phyloP scores from a whole-genome alignment of 1,140 invertebrate genomes.

The Ptiloglossa arizonensis region DNA sequence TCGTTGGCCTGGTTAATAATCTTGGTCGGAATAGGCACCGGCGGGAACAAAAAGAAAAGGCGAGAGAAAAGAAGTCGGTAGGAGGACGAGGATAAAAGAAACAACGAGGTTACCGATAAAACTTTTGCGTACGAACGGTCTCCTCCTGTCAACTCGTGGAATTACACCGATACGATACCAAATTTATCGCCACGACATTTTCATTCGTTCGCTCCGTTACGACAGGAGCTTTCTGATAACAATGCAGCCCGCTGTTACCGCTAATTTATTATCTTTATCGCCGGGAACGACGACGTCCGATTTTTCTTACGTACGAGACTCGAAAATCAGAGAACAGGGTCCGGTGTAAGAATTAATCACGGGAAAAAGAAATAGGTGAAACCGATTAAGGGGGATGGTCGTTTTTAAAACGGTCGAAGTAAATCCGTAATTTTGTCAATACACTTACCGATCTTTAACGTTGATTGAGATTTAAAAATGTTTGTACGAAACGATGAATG shows the following conservation, averaged over 20 bases:
- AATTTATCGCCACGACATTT: conserved; percentile 1
- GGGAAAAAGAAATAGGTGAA: no score
- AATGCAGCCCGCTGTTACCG: no score
- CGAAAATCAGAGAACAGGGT: background rate
- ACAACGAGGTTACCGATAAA: conserved; percentile 12
- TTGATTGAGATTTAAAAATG: no score
- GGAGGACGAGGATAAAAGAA: conserved; percentile 9
- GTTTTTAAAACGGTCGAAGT: no score
- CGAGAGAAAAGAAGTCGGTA: background rate
- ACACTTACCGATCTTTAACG: no score
- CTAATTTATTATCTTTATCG: conserved; percentile 41
- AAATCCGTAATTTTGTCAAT: no score
- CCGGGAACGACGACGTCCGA: no score
- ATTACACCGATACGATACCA: conserved; percentile 15
- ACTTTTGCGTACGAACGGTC: background rate
- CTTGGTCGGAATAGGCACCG: background rate
- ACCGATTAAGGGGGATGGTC: no score
- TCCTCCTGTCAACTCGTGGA: background rate
- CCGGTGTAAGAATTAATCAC: no score
- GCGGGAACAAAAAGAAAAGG: background rate
- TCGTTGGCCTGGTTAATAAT: background rate
- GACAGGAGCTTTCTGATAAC: conserved; percentile 7
- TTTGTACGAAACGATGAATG: no score
- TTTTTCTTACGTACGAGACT: background rate
- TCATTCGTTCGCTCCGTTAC: background rate